Base-by-base conservation (phyloP, 2,888 invertebrate genomes). In the Meghimatium bilineatum region DNA sequence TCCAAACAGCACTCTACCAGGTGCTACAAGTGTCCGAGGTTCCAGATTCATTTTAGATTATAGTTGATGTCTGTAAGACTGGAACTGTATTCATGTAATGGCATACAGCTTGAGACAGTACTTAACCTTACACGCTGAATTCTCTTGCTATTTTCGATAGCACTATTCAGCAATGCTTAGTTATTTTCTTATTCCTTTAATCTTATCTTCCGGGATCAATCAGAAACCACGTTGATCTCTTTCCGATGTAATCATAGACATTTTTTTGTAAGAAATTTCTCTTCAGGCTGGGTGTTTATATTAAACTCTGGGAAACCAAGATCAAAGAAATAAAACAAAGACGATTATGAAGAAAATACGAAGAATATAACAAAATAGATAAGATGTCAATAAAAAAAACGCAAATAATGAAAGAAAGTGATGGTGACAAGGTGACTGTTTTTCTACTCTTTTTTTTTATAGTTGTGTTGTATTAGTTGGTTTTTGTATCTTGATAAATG, bases 21-120 rank as follows among this genome's bases (percentile, higher is more conserved):
- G 38, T 71, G 71, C 36, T 23, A 38, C 10, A 20, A n/a, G 36
- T 71, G 14, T 10, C 36, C 23, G 23, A n/a, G 23, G 36, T 8
- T 26, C 71, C 38, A 56, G 38, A n/a, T 56, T 71, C 38, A 10
- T 71, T 71, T 36, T 71, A 71, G 71, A 71, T 71, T 71, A 71
- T 3, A 36, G 71, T 23, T 36, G 36, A 63, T 71, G 23, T 71
- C 71, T 38, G 6, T 71, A 3, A 23, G 36, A 38, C 36, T 71
- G 38, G 71, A 38, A 38, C 38, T 38, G 38, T 0, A 12, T 20
- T 14, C 23, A 69, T 36, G 20, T 69, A 36, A 69, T 36, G 38
- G 23, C 71, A 38, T 23, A 38, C 36, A n/a, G 38, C 71, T 71
- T 38, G 36, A 71, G 71, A 71, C 71, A 10, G n/a, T n/a, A 38